Conservation (phyloP, 2,888 invertebrate genomes). For the Ectobius pallidus region DNA sequence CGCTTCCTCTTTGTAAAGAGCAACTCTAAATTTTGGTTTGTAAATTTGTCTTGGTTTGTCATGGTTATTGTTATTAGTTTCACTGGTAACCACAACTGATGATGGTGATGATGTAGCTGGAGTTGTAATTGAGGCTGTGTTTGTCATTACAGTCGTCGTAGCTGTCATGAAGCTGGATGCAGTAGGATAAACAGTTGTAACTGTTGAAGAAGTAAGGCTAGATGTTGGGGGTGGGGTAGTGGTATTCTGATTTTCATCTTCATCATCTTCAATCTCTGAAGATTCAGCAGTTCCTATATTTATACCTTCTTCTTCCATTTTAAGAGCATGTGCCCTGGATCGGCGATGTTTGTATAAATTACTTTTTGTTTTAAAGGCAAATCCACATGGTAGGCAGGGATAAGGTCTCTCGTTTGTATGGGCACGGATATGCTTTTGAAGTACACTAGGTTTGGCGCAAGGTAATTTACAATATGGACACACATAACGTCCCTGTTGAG, state of each 20-base stretch:
- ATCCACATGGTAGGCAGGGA: slow-evolving; percentile 87
- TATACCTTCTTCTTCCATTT: slow-evolving; percentile 59
- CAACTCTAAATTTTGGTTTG: slow-evolving; percentile 77
- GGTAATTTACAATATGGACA: slow-evolving; percentile 88
- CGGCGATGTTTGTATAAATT: slow-evolving; percentile 90
- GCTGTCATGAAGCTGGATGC: not conserved
- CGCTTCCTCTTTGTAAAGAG: slow-evolving; percentile 49
- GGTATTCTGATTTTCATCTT: slow-evolving; percentile 35
- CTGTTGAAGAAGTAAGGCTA: not conserved
- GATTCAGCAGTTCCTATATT: slow-evolving; percentile 51
- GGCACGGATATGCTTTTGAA: slow-evolving; percentile 92
- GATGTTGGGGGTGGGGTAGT: slow-evolving; percentile 54
- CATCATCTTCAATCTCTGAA: slow-evolving; percentile 39
- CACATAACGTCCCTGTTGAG: slow-evolving; percentile 70
- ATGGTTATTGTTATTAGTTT: not conserved
- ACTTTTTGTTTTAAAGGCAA: slow-evolving; percentile 93
- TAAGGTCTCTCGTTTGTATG: slow-evolving; percentile 93
- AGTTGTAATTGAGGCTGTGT: not conserved
- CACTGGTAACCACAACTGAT: no score
- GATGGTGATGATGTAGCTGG: not conserved
- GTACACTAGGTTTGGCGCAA: slow-evolving; percentile 91
- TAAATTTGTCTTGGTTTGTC: slow-evolving; percentile 56
- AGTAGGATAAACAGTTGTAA: not conserved
- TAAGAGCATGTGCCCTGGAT: slow-evolving; percentile 73
- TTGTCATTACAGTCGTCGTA: not conserved